Base-by-base conservation (phyloP, 2,888 invertebrate species). In the Melipona beecheii region DNA sequence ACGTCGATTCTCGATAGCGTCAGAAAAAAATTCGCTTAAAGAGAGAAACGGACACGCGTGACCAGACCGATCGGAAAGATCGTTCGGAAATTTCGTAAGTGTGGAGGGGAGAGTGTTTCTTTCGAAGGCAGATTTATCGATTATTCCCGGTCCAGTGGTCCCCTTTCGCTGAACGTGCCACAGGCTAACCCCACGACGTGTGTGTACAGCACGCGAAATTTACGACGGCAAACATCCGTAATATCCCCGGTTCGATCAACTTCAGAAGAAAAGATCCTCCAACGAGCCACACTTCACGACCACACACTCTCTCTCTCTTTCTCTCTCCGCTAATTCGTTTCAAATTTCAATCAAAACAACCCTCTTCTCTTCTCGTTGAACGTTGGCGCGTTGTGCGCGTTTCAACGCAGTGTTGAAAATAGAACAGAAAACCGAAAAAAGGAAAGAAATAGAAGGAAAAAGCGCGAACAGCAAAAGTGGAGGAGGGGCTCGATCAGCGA, bases 91-190 rank as follows among this genome's bases (percentile, higher is more conserved):
- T 78, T 62, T 49, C 3, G 54, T 64, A 60, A 72, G 78, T 56
- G 19, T 64, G 15, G 24, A 13, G 54, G 78, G 81, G 70, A 31
- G 73, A 71, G 27, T 78, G 85, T 83, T 83, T 86, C 89, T 75
- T 81, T 69, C 76, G 77, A 83, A 88, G 90, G 89, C 90, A 91
- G 91, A 93, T 93, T 92, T 93, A 93, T 93, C 92, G 93, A 93
- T 93, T 93, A 91, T 92, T 92, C 91, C 89, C 91, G 91, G 92
- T 92, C 91, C 92, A 90, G 89, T 91, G 87, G 91, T 91, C 91
- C 91, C 92, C 91, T 79, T 91, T 91, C 86, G 89, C 84, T 84
- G 86, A 87, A 86, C 86, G 86, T 83, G 64, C 75, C 87, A 78
- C 79, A 9, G 84, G 31, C 74, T 81, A 81, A 60, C 71, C 82